Evolutionary conservation across 2,888 invertebrate species (phyloP).

Genomic region (Rosalia funebris): DNA sequence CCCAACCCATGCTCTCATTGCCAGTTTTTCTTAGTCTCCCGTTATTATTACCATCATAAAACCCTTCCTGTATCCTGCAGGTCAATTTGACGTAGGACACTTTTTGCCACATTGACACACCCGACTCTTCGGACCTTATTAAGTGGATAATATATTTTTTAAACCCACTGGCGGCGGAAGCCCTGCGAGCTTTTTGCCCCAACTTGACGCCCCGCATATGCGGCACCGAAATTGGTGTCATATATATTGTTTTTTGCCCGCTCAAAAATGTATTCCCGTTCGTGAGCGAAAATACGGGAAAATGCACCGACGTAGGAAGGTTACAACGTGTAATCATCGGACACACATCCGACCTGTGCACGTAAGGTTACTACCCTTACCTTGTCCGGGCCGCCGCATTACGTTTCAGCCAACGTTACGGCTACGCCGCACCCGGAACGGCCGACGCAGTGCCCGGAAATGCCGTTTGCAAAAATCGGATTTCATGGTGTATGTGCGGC

Average conservation of each 20-base stretch:
- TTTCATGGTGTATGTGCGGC: background rate
- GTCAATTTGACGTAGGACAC: too few species aligned
- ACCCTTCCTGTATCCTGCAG: too few species aligned
- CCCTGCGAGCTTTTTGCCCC: too few species aligned
- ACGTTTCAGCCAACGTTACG: constrained; percentile 39
- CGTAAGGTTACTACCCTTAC: constrained; percentile 57
- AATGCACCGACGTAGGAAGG: constrained; percentile 15
- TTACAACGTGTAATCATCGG: constrained; percentile 40
- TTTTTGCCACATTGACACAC: too few species aligned
- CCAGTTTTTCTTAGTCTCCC: too few species aligned
- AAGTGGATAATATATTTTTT: too few species aligned
- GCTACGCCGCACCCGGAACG: constrained; percentile 43
- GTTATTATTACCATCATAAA: too few species aligned
- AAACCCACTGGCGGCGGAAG: too few species aligned
- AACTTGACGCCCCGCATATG: background rate
- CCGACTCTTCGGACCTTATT: too few species aligned
- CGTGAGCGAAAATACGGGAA: background rate
- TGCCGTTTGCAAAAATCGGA: background rate
- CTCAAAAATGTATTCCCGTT: constrained; percentile 6
- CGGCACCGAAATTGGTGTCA: background rate
- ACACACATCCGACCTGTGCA: constrained; percentile 48
- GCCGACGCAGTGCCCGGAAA: constrained; percentile 19
- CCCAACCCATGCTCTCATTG: too few species aligned
- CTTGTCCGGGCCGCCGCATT: constrained; percentile 54
- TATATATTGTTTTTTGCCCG: background rate